Conservation (phyloP, 2,113 vertebrate species). For the Mobula hypostoma region DNA sequence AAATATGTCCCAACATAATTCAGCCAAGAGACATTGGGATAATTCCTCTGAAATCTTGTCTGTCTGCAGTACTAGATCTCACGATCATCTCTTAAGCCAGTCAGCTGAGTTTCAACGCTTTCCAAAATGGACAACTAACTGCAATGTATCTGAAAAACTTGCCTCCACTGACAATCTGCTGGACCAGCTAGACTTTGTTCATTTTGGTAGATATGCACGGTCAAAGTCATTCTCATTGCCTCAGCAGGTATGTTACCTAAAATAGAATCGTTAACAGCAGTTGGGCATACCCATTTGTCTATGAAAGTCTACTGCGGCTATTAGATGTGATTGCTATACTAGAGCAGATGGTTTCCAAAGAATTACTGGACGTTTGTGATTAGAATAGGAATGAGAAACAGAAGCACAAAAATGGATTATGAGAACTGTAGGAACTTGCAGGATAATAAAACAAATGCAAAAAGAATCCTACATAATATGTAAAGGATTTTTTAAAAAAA, state of each 20-base stretch:
- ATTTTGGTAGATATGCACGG: constrained; percentile 45
- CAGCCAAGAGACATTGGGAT: background rate
- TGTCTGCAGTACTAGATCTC: background rate
- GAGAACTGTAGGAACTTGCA: background rate
- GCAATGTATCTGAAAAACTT: constrained; percentile 39
- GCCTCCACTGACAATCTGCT: constrained; percentile 5
- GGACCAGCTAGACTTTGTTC: constrained; percentile 47
- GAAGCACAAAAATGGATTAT: background rate
- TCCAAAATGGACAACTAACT: constrained; percentile 43
- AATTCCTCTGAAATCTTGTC: too few relatives aligned
- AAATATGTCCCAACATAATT: background rate
- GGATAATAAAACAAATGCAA: background rate
- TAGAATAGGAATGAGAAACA: background rate
- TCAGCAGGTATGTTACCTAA: constrained; percentile 54
- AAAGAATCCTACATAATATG: too few relatives aligned
- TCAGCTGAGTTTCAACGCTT: background rate
- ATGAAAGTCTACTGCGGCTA: background rate
- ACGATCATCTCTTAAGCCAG: background rate
- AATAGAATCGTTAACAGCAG: background rate
- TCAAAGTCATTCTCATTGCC: constrained; percentile 53
- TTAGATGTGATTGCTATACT: background rate
- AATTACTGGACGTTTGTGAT: background rate
- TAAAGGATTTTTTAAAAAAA: too few relatives aligned
- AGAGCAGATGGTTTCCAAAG: background rate
- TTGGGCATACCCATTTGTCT: background rate